phyloP scores from a whole-genome alignment of 2,113 vertebrate species.

The Sakesphorus luctuosus region DNA sequence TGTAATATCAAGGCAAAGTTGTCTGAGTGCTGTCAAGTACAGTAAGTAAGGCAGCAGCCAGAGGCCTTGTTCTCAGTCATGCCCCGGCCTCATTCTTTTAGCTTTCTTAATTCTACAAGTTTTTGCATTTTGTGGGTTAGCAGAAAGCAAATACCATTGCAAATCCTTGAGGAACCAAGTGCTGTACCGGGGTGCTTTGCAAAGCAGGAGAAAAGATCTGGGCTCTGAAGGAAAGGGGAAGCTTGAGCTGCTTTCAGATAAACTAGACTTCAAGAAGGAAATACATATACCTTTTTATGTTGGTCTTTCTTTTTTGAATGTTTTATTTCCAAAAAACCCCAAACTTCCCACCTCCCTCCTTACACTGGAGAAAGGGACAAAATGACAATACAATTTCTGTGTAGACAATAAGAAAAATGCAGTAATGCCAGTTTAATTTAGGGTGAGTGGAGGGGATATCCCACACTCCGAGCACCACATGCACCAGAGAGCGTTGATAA shows the following conservation, averaged over 20 bases:
- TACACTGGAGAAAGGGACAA: neutral
- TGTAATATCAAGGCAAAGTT: neutral
- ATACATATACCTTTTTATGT: accelerated
- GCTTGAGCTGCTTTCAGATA: neutral
- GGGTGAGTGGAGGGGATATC: neutral
- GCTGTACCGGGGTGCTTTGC: neutral
- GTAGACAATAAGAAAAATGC: neutral
- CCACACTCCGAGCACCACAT: neutral
- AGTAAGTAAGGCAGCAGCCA: neutral
- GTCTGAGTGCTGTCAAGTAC: neutral
- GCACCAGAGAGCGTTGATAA: neutral
- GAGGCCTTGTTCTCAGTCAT: neutral
- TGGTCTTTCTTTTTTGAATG: neutral
- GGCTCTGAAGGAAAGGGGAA: neutral
- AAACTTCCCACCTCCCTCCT: neutral
- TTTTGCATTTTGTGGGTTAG: neutral
- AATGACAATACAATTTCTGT: neutral
- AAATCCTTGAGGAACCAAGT: neutral
- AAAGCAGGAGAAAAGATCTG: neutral
- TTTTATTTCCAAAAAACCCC: neutral
- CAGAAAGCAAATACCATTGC: neutral
- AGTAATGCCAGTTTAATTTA: neutral
- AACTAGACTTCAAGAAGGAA: neutral
- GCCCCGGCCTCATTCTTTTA: neutral
- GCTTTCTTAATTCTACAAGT: neutral